Conservation (phyloP, 2,797 vertebrate genomes). For the Bradypodion ventrale region DNA sequence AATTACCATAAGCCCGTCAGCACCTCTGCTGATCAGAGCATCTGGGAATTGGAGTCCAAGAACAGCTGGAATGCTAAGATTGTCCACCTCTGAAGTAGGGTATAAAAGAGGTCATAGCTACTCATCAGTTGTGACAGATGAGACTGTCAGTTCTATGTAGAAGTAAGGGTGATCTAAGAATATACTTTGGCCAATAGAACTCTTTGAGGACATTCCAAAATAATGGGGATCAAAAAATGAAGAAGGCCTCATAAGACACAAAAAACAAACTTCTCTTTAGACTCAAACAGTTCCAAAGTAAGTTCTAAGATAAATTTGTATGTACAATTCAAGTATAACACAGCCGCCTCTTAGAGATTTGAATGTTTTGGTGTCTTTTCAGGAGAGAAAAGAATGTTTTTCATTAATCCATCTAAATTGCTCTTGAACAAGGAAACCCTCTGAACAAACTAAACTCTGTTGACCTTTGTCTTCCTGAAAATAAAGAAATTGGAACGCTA, state of each 20-base stretch:
- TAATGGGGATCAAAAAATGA: not conserved
- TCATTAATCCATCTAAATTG: conserved; percentile 19
- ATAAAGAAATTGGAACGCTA: conserved; percentile 14
- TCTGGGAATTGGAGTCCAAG: too few species aligned
- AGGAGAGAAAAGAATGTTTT: too few species aligned
- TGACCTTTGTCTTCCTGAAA: conserved; percentile 3
- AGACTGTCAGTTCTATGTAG: too few species aligned
- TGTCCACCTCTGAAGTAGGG: too few species aligned
- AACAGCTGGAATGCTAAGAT: too few species aligned
- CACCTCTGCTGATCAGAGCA: too few species aligned
- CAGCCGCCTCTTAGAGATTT: not conserved
- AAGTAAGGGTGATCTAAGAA: too few species aligned
- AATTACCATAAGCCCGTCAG: too few species aligned
- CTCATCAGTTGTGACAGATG: too few species aligned
- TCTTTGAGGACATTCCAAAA: not conserved
- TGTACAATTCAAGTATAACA: not conserved
- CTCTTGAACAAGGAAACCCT: not conserved
- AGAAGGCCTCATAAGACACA: not conserved
- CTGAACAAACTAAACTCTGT: conserved; percentile 21
- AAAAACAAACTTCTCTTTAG: not conserved
- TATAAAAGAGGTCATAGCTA: too few species aligned
- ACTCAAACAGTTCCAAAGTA: not conserved
- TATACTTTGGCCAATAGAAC: too few species aligned
- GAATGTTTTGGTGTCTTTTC: conserved; percentile 1
- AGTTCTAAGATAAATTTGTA: not conserved